Base-by-base conservation (phyloP, 2,888 invertebrate species). In the Nemotelus nigrinus region DNA sequence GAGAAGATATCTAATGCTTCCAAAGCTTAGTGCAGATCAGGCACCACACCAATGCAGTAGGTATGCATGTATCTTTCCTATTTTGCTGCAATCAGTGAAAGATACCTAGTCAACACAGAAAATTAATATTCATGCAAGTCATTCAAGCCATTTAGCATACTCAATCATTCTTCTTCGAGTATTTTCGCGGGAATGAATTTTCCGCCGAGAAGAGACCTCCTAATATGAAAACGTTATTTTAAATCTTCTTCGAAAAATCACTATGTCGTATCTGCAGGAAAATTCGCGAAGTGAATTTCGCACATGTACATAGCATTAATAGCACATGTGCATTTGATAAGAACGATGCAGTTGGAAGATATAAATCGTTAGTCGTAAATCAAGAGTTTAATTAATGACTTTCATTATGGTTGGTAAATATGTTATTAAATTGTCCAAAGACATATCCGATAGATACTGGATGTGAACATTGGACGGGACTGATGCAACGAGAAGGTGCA, bases 41-140 rank as follows among this genome's bases (percentile, higher is more conserved):
- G 53, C 53, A 8, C 10, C 53, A 10, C 53, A 63, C 3, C 25
- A 63, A 63, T 63, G 7, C 6, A 43, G 3, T 41, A 43, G 43
- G 5, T 8, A 43, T 63, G 43, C 63, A 41, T 8, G 43, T 4
- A 63, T 63, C 39, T 41, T 63, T 63, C 43, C 39, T 25, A 63
- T 7, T n/a, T 58, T n/a, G 25, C 2, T 25, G 41, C 39, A 43
- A 41, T 3, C 39, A 41, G 10, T 41, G 43, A 25, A 57, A 10
- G 10, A 8, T 4, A 57, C 43, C 63, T 39, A 3, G 7, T 65
- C 7, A 7, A 10, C n/a, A 3, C 4, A 45, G 44, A 47, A n/a
- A 45, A 65, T 65, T 65, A 45, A 65, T 65, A 65, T 65, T 65
- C 65, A 47, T 44, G 7, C 39, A n/a, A 45, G 65, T 65, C 45